Base-by-base conservation (phyloP, 2,888 invertebrate genomes). In the Ariolimax columbianus region DNA sequence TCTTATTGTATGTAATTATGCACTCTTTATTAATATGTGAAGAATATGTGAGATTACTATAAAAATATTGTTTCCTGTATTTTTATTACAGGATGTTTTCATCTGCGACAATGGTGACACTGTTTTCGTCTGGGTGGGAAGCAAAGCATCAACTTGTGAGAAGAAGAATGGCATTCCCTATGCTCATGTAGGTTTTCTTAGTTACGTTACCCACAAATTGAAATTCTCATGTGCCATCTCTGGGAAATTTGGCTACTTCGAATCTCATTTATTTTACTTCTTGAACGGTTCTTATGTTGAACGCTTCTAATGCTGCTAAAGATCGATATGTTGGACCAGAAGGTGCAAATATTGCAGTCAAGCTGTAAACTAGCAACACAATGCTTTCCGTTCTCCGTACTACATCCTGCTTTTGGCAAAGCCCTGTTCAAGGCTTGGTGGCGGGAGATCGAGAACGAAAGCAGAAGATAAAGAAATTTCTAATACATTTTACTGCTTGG, bases 61-160 rank as follows among this genome's bases (percentile, higher is more conserved):
- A 36, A 33, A 30, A 40, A 40, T 78, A 30, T 19, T 55, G 38
- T 80, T 81, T 43, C n/a, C 59, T 63, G 38, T 66, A 19, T 33
- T 51, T 40, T 82, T 36, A 66, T 86, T 88, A 38, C 86, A 92
- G 92, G 93, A 92, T 90, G 93, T 92, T 26, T 92, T 91, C 86
- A 84, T 93, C 7, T 87, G 91, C 55, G 91, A 92, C 86, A 88
- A 86, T 38, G 90, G 89, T 6, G 87, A 87, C 30, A 88, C 88
- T n/a, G 87, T 92, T 33, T 91, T 89, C 88, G 92, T 92, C 33
- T 92, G 91, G 90, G 85, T 92, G 75, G 93, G 93, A 23, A 79
- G 23, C 14, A 89, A 87, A 72, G 92, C 92, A 26, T 91, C 91
- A 11, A 11, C 82, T 17, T 89, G 82, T 51, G 93, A 93, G 87